Conservation (phyloP, 2,888 invertebrate genomes). For the Leptopilina drosophilae region DNA sequence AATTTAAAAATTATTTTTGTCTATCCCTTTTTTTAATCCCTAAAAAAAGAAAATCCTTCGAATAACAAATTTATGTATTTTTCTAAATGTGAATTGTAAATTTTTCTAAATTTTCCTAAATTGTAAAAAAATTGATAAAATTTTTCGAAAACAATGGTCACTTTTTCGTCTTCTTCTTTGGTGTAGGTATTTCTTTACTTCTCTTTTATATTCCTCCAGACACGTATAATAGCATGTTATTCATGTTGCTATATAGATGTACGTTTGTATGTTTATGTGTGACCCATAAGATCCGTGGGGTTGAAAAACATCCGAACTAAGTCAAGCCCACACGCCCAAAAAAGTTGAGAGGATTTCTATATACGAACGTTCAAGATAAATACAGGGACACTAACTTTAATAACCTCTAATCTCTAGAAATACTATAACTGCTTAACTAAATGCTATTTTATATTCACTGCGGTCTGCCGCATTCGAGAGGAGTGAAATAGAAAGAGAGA, state of each 20-base stretch:
- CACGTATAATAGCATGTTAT: constrained; percentile 74
- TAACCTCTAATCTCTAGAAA: constrained; percentile 74
- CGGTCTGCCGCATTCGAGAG: too few species aligned
- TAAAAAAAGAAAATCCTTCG: too few species aligned
- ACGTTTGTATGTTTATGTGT: too few species aligned
- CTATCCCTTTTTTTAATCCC: too few species aligned
- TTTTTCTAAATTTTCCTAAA: too few species aligned
- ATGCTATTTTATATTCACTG: constrained; percentile 65
- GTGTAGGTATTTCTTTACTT: constrained; percentile 49
- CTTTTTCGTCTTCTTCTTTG: constrained; percentile 38
- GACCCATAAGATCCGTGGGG: constrained; percentile 65
- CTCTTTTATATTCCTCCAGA: constrained; percentile 67
- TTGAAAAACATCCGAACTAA: constrained; percentile 70
- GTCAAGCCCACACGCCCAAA: constrained; percentile 65
- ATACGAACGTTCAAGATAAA: constrained; percentile 62
- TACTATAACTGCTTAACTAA: constrained; percentile 73
- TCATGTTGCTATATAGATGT: constrained; percentile 50
- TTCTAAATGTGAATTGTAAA: too few species aligned
- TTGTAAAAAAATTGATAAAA: too few species aligned
- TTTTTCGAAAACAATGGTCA: constrained; percentile 16
- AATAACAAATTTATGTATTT: too few species aligned
- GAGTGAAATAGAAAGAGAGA: too few species aligned
- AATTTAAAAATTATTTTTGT: too few species aligned
- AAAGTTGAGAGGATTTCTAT: constrained; percentile 62
- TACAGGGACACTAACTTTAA: constrained; percentile 75